Evolutionary conservation across 1,140 invertebrate genomes (phyloP), one percentile per base, ranked within the genome.

Genomic region (Amyelois transitella): DNA sequence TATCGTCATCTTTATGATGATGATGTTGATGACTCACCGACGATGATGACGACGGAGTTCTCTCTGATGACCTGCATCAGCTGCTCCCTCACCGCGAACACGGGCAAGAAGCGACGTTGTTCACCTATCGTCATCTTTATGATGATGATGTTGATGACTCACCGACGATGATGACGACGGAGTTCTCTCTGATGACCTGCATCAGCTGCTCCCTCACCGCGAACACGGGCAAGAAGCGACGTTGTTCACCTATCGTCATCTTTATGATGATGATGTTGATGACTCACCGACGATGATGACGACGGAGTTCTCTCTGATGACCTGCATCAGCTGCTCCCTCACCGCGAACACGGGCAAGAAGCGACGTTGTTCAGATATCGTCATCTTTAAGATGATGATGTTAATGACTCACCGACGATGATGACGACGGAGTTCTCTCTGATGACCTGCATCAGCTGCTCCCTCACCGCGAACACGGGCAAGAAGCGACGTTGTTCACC

Each of bases 271-370:
- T n/a, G n/a, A n/a, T n/a, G n/a, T n/a, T n/a, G n/a, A n/a, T n/a
- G n/a, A n/a, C 85, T 81, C 61, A 90, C 95, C 97, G 0, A 99
- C 97, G 74, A 99, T 98, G 62, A 99, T 95, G 6, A 99, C 94
- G 4, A 99, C 94, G 62, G 91, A 97, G 83, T 99, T 99, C 70
- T 99, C 98, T 51, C 97, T 89, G 18, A 99, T 98, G 24, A 99
- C 92, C 72, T 96, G 97, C 48, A 99, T 86, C 7, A 99, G 86
- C 85, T 99, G 95, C 83, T 99, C 96, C 32, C 97, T 91, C 0
- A 97, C 96, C 21, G 98, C 98, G 90, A 98, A 99, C 0, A 97
- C 98, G 0, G 99, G 99, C 12, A 99, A 88, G 89, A 93, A 99
- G 56, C 97, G 91, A 24, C 99, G 88, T 76, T 99, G 98, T 75